A percentile compares a stretch with the other conserved stretches of the same genome.
Conservation (phyloP, 1,140 invertebrate species). For the Diabrotica virgifera region DNA sequence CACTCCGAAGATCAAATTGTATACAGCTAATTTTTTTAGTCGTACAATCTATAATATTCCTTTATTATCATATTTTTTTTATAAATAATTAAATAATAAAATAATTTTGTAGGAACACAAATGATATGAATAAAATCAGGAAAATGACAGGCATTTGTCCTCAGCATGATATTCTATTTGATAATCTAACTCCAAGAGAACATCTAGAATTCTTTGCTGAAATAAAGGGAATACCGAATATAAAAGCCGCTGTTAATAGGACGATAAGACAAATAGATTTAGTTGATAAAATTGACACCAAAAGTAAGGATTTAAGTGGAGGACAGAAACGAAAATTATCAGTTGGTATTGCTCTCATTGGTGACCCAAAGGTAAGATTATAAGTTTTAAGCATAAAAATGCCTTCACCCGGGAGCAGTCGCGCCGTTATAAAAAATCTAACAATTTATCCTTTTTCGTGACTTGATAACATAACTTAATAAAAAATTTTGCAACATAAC, state of each 20-base stretch:
- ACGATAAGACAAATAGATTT: slow-evolving; percentile 72
- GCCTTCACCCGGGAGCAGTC: no score
- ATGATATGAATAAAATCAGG: slow-evolving; percentile 69
- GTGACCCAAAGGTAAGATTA: slow-evolving; percentile 70
- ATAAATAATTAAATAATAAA: no score
- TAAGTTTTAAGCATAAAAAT: no score
- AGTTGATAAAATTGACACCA: slow-evolving; percentile 65
- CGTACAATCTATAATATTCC: no score
- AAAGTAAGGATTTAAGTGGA: slow-evolving; percentile 74
- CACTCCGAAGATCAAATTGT: no score
- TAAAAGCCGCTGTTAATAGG: slow-evolving; percentile 62
- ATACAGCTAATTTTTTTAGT: no score
- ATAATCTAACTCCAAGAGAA: slow-evolving; percentile 79
- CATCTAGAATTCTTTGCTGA: slow-evolving; percentile 84
- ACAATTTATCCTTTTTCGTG: no score
- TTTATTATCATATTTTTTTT: no score
- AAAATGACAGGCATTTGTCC: slow-evolving; percentile 86
- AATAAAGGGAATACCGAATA: slow-evolving; percentile 62
- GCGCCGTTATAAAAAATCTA: no score
- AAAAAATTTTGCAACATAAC: no score
- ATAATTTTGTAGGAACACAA: slow-evolving; percentile 55
- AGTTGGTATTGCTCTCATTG: slow-evolving; percentile 83
- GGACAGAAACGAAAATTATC: slow-evolving; percentile 85
- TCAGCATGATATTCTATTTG: slow-evolving; percentile 89
- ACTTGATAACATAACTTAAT: no score